Evolutionary conservation across 2,113 vertebrate species (phyloP), one percentile per base, ranked within the genome.

Genomic region (Sinocyclocheilus maitianheensis): DNA sequence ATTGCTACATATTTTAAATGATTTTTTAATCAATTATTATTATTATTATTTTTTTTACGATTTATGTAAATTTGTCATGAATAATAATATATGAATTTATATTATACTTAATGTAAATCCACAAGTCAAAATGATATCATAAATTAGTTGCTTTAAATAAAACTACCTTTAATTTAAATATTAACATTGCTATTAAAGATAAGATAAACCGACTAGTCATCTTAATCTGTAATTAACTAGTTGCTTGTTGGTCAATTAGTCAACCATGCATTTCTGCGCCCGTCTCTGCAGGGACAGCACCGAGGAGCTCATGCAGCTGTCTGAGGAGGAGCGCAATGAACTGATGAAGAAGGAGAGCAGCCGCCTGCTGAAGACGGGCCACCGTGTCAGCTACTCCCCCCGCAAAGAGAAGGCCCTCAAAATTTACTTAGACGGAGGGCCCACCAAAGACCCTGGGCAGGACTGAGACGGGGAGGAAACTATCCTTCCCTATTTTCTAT

Each of bases 351-450:
- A 97, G 88, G 98, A 99, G 94, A 99, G 97, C 95, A 99, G 97
- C 91, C 96, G 97, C 16, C 96, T 99, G 91, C 96, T 99, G 88
- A 99, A 99, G 92, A 99, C 97, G 0, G 98, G 98, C 89, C 97
- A 99, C 89, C 97, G 97, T 2, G 96, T 99, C 91, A 99, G 97
- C 81, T 99, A 99, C 94, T 99, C 98, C 5, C 98, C 98, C 26
- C 97, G 97, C 88, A 99, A 99, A 91, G 98, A 99, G 94, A 99
- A 99, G 92, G 98, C 98, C 92, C 97, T 99, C 87, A 99, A 99
- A 94, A 99, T 99, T 93, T 99, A 99, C 93, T 94, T 99, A 93
- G 98, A 99, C 48, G 97, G 97, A 86, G 97, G 97, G 74, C 97
- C 97, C 86, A 95, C 95, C 93, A 99, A 97, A 95, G 98, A 99